Percentiles rank a stretch among this genome's conserved stretches.
Evolutionary conservation across 2,113 vertebrate species (phyloP).

Genomic region (Carlito syrichta): DNA sequence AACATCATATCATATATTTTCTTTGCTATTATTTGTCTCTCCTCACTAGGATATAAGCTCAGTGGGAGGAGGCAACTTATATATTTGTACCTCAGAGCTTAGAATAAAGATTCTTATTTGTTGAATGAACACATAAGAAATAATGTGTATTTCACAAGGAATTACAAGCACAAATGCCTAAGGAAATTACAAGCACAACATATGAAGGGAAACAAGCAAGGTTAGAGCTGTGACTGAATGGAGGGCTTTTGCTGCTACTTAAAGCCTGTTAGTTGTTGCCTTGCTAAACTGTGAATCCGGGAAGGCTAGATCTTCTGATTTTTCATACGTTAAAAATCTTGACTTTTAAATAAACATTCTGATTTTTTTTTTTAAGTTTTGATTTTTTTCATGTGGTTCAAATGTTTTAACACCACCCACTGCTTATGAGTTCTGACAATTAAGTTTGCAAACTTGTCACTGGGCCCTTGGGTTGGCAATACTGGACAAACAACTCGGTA

Average conservation of each 20-base stretch:
- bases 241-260: neutral
- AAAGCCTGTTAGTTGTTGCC: neutral
- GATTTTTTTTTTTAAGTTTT: no score
- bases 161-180: neutral
- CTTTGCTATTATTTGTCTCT: neutral
- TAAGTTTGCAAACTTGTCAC: no score
- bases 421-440: no score
- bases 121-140: neutral
- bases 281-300: neutral
- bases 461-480: no score
- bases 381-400: neutral
- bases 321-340: slow-evolving; percentile 7
- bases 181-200: neutral
- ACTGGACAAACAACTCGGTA: no score
- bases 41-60: neutral
- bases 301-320: neutral
- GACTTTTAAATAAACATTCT: neutral
- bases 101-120: slow-evolving; percentile 7
- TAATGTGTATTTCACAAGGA: neutral
- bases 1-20: neutral
- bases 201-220: neutral
- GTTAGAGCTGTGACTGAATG: neutral
- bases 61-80: neutral
- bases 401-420: no score
- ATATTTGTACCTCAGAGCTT: neutral